Evolutionary conservation across 1,140 invertebrate species (phyloP).

Genomic region (Drosophila mayri): DNA sequence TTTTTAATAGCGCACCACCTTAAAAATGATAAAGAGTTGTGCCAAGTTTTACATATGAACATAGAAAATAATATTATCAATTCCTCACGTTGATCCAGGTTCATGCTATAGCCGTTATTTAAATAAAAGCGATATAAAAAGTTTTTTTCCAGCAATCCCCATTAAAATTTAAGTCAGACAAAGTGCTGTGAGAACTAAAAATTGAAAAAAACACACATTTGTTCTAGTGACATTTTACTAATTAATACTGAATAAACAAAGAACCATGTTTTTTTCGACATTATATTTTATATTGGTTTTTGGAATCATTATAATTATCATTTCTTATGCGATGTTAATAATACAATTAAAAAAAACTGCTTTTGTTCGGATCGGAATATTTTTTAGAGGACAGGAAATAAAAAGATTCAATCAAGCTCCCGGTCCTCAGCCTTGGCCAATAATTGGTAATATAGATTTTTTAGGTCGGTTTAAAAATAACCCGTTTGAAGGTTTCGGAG

Average conservation of each 20-base stretch:
- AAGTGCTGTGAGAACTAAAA: background rate
- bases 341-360: conserved; percentile 29
- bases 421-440: conserved; percentile 89
- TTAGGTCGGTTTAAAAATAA: conserved; percentile 87
- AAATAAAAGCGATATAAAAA: background rate
- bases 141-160: background rate
- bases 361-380: conserved; percentile 4
- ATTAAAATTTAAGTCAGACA: background rate
- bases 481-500: conserved; percentile 91
- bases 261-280: conserved; percentile 39
- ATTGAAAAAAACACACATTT: background rate
- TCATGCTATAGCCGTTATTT: background rate
- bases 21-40: background rate
- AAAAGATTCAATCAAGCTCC: conserved; percentile 82
- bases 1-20: background rate
- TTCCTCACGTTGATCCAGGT: background rate
- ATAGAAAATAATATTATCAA: background rate
- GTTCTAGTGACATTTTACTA: background rate
- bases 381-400: conserved; percentile 14
- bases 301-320: conserved; percentile 10
- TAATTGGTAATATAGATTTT: conserved; percentile 90
- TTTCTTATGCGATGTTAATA: conserved; percentile 45
- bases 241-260: background rate
- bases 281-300: conserved; percentile 22
- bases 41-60: background rate